Percentiles rank a stretch among this genome's conserved stretches.
Evolutionary conservation across 2,113 vertebrate species (phyloP).

Genomic region (Mesocricetus auratus): DNA sequence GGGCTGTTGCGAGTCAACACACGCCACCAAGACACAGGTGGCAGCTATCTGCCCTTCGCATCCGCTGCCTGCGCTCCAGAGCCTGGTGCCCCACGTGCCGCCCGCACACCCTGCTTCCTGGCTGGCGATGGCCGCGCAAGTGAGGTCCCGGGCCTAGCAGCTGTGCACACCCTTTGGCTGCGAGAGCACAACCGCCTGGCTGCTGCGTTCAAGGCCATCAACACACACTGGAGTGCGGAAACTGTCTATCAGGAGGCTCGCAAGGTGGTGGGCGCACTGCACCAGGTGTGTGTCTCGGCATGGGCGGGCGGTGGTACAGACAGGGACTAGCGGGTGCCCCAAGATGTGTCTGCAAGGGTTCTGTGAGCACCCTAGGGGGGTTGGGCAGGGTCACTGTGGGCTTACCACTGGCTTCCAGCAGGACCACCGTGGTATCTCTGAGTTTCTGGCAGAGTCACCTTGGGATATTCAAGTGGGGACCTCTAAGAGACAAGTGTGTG

Average conservation of each 20-base stretch:
- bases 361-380: no score
- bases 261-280: conserved; percentile 94
- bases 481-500: neutral
- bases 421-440: no score
- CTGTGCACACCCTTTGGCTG: conserved; percentile 94
- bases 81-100: neutral
- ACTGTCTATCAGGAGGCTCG: conserved; percentile 93
- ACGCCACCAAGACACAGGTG: conserved; percentile 86
- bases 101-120: conserved; percentile 89
- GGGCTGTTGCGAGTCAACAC: conserved; percentile 91
- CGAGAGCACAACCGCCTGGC: conserved; percentile 96
- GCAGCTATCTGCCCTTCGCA: conserved; percentile 90
- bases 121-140: conserved; percentile 93
- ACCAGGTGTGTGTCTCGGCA: conserved; percentile 90
- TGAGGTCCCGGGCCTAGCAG: conserved; percentile 90
- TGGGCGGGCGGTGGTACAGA: neutral
- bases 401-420: neutral
- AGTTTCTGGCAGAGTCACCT: neutral
- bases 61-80: conserved; percentile 88
- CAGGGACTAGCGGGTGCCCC: neutral
- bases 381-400: neutral
- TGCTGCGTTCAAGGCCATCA: conserved; percentile 86
- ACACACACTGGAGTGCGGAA: conserved; percentile 92
- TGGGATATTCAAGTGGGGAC: neutral
- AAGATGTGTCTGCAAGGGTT: neutral